Conservation (phyloP, 2,888 invertebrate species). For the Clivina fossor region DNA sequence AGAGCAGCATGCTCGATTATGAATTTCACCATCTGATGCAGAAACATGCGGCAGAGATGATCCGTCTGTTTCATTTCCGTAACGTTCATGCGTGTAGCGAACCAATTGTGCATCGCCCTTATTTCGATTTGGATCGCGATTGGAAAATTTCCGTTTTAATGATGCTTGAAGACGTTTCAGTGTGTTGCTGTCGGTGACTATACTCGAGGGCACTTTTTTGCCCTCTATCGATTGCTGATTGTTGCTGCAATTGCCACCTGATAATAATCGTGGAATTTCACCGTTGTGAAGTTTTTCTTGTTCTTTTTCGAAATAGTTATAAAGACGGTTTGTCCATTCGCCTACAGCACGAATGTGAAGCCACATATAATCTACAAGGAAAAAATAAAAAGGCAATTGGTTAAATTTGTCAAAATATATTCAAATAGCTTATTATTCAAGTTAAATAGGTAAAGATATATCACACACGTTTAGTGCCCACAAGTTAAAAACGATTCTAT, state of each 20-base stretch:
- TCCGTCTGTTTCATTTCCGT: slow-evolving; percentile 47
- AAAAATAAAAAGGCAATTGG: slow-evolving; percentile 30
- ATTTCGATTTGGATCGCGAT: slow-evolving; percentile 49
- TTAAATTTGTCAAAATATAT: too few species aligned
- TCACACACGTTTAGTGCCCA: too few species aligned
- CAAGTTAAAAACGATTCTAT: too few species aligned
- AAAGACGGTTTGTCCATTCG: slow-evolving; percentile 89
- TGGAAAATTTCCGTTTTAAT: slow-evolving; percentile 58
- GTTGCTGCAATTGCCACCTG: slow-evolving; percentile 40
- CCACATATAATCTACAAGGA: slow-evolving; percentile 91
- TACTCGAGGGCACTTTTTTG: slow-evolving; percentile 44
- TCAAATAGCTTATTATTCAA: too few species aligned
- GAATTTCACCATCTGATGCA: slow-evolving; percentile 44
- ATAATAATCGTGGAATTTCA: slow-evolving; percentile 56
- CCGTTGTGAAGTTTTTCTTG: slow-evolving; percentile 73
- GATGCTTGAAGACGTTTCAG: slow-evolving; percentile 51
- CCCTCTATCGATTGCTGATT: slow-evolving; percentile 38
- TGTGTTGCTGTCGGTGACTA: slow-evolving; percentile 46
- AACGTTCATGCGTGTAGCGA: slow-evolving; percentile 50
- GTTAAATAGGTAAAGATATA: too few species aligned
- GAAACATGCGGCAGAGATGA: slow-evolving; percentile 42
- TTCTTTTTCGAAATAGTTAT: slow-evolving; percentile 82
- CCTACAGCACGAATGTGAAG: slow-evolving; percentile 91
- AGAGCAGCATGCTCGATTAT: slow-evolving; percentile 44
- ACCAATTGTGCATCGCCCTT: slow-evolving; percentile 45